These are phyloP conservation scores for Heterocephalus glaber DNA, from an alignment of 2,113 vertebrate species.

Conservation along the genomic window DNA sequence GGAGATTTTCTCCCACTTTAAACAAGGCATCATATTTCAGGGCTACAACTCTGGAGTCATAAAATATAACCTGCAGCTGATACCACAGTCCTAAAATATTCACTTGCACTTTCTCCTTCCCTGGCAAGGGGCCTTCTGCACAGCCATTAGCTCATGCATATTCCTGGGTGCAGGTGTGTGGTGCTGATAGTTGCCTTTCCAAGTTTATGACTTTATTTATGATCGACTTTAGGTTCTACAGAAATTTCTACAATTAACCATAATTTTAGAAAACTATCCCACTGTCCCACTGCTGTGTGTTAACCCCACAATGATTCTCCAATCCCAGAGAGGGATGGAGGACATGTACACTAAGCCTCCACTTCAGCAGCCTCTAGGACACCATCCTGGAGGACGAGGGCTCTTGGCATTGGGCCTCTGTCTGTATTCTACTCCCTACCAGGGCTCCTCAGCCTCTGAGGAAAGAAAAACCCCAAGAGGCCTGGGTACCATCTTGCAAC, in stretches of 20 bases:
- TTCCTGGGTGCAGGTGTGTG: conserved; percentile 3
- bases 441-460: not conserved
- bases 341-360: accelerated
- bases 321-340: not conserved
- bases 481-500: not conserved
- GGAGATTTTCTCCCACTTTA: conserved; percentile 69
- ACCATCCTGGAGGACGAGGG: not conserved
- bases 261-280: conserved; percentile 44
- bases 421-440: not conserved
- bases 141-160: not conserved
- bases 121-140: not conserved
- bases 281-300: not conserved
- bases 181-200: conserved; percentile 33
- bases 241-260: conserved; percentile 65
- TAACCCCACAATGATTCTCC: not conserved
- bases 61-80: conserved; percentile 72
- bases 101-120: conserved; percentile 22
- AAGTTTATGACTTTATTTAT: conserved; percentile 67
- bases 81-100: conserved; percentile 58
- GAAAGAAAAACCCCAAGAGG: not conserved
- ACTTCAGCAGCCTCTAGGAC: not conserved
- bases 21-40: conserved; percentile 68
- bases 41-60: conserved; percentile 58
- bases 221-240: not conserved
- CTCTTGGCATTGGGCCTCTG: not conserved